Evolutionary conservation across 2,797 vertebrate genomes (phyloP).

Genomic region (Acipenser oxyrinchus): DNA sequence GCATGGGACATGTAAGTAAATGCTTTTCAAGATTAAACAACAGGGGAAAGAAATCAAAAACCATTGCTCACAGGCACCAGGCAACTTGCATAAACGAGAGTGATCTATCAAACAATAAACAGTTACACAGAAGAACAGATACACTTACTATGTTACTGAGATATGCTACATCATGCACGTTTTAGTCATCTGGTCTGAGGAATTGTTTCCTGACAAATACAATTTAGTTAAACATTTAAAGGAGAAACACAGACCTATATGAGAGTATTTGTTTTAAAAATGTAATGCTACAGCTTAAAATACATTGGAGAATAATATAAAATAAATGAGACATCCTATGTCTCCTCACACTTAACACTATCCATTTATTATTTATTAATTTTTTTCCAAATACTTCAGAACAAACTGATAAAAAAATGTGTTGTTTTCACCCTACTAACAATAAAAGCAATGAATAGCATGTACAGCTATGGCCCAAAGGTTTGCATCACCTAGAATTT

Average conservation of each 20-base stretch:
- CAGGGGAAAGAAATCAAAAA: constrained; percentile 30
- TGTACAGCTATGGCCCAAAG: too few relatives aligned
- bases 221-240: constrained; percentile 6
- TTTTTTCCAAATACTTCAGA: neutral
- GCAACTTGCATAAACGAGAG: constrained; percentile 34
- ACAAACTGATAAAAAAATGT: neutral
- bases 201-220: constrained; percentile 11
- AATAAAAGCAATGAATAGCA: neutral
- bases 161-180: constrained; percentile 14
- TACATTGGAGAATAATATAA: neutral
- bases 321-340: neutral
- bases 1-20: constrained; percentile 27
- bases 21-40: constrained; percentile 36
- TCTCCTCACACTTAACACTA: neutral
- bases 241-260: neutral
- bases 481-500: too few relatives aligned
- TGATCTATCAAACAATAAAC: constrained; percentile 35
- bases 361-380: neutral
- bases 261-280: neutral
- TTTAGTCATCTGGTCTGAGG: constrained; percentile 5
- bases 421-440: neutral
- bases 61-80: constrained; percentile 32
- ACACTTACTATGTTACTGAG: constrained; percentile 11
- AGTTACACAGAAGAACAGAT: constrained; percentile 27
- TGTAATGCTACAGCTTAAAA: neutral